Evolutionary conservation across 2,888 invertebrate genomes (phyloP), one percentile per base, ranked within the genome.

Genomic region (Maniola hyperantus): DNA sequence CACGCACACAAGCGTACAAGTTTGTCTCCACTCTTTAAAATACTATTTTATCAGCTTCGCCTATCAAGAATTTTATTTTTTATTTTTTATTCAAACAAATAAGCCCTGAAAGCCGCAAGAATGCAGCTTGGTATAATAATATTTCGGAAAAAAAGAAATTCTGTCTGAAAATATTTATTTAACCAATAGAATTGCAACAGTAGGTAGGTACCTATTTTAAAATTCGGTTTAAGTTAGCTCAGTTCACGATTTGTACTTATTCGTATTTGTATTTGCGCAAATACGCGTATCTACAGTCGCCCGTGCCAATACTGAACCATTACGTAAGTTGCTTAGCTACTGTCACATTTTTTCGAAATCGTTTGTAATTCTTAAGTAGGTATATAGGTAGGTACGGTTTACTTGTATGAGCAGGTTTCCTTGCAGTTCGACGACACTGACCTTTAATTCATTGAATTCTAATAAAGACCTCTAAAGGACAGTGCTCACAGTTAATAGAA

Each of bases 261-360:
- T 15, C 18, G 18, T 48, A 10, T 8, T 61, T 26, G 59, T 34
- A 44, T 59, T 66, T 42, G 55, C 71, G 71, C 64, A 71, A 71
- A 71, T 26, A 26, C 26, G 1, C 26, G n/a, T 69, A 64, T 44
- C 53, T 59, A 42, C 36, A 48, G 46, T 34, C 26, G 15, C 33
- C 33, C 15, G 51, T 57, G 66, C 65, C 65, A 63, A 67, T 66
- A 68, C 39, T 42, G 61, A 48, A 54, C 60, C 59, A 44, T 68
- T 68, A 61, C 68, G 66, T 68, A 70, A 70, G 36, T 60, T 60
- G 20, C 59, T 55, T 61, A 33, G 58, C 68, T 66, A 64, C 68
- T 68, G 66, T 64, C 50, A 64, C 60, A 70, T 70, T 68, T 64
- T 68, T 66, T 48, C 51, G 51, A 66, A 68, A 48, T 70, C 55